phyloP scores from a whole-genome alignment of 2,888 invertebrate species.

The Unio pictorum region DNA sequence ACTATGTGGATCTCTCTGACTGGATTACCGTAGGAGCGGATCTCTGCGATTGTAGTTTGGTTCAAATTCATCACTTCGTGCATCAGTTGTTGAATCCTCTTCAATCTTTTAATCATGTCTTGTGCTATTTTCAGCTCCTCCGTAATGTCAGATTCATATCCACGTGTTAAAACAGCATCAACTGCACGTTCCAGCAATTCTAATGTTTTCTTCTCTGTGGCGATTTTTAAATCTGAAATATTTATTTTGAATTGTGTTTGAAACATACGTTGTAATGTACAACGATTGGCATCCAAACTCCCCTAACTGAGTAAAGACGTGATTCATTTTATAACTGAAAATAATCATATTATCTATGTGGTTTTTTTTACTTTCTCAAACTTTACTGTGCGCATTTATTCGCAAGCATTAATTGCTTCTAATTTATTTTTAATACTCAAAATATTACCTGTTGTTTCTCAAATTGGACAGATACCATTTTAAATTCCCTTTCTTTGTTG shows the following conservation, averaged over 20 bases:
- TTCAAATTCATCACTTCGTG: constrained; percentile 53
- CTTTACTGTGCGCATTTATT: no score
- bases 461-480: no score
- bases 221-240: constrained; percentile 34
- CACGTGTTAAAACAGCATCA: constrained; percentile 45
- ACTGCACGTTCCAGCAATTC: constrained; percentile 44
- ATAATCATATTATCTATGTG: no score
- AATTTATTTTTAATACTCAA: no score
- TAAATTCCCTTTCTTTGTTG: no score
- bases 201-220: constrained; percentile 42
- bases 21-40: constrained; percentile 62
- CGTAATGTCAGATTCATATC: constrained; percentile 37
- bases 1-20: constrained; percentile 59
- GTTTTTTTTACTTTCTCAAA: no score
- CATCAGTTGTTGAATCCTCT: constrained; percentile 46
- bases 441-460: no score
- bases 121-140: constrained; percentile 43
- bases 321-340: no score
- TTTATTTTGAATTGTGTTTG: background rate
- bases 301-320: no score
- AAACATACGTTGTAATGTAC: no score
- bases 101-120: constrained; percentile 43
- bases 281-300: no score
- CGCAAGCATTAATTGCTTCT: no score
- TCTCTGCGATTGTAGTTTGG: constrained; percentile 66